Percentiles rank a stretch among this genome's conserved stretches.
Evolutionary conservation across 2,888 invertebrate genomes (phyloP).

Genomic region (Scaptomyza reducta): DNA sequence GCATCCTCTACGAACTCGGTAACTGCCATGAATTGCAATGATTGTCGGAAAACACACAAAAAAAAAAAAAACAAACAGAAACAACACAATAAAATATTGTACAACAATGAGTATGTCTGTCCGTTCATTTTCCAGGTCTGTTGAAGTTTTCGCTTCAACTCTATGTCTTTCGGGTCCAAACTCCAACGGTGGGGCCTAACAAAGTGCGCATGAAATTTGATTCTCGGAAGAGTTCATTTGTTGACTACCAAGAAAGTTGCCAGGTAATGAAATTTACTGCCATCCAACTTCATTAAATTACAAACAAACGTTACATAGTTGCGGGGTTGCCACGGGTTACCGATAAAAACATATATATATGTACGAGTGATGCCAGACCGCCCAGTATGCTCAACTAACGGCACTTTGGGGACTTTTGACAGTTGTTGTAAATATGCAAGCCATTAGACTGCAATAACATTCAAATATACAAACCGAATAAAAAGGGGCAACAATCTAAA

Average conservation of each 20-base stretch:
- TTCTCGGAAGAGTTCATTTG: conserved; percentile 76
- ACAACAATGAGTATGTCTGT: conserved; percentile 47
- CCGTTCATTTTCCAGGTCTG: conserved; percentile 19
- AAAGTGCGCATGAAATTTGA: conserved; percentile 74
- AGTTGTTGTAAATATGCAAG: conserved; percentile 34
- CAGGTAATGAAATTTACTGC: conserved; percentile 62
- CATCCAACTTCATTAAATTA: conserved; percentile 66
- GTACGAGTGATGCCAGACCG: conserved; percentile 30
- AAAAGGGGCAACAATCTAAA: conserved; percentile 19
- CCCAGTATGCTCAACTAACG: conserved; percentile 44
- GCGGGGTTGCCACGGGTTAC: conserved; percentile 52
- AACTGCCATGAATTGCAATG: conserved; percentile 72
- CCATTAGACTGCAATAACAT: conserved; percentile 68
- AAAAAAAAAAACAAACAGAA: conserved; percentile 24
- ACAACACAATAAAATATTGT: conserved; percentile 52
- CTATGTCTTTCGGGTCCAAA: not conserved
- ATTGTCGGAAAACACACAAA: conserved; percentile 35
- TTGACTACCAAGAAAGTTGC: conserved; percentile 58
- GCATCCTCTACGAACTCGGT: conserved; percentile 49
- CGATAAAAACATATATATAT: conserved; percentile 28
- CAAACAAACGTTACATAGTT: conserved; percentile 38
- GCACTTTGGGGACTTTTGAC: conserved; percentile 49
- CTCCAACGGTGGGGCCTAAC: conserved; percentile 48
- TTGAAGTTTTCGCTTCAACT: conserved; percentile 49
- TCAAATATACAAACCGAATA: conserved; percentile 38